A percentile compares a stretch with the other conserved stretches of the same genome.
phyloP scores from a whole-genome alignment of 2,888 invertebrate genomes.

The Drosophila longiperda region DNA sequence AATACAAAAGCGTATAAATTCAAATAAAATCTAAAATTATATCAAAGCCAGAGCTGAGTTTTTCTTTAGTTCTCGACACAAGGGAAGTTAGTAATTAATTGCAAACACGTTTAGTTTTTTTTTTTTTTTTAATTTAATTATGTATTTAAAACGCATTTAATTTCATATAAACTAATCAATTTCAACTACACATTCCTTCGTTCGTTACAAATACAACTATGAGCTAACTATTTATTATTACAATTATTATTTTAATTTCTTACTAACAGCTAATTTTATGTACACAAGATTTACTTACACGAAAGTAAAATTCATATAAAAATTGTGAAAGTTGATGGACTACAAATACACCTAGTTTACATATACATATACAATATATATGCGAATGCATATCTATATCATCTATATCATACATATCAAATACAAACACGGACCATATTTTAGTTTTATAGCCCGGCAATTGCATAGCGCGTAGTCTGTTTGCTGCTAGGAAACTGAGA shows the following conservation, averaged over 20 bases:
- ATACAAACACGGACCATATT: conserved; percentile 14
- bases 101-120: conserved; percentile 13
- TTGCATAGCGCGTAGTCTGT: conserved; percentile 9
- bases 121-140: conserved; percentile 11
- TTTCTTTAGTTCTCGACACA: neutral
- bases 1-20: conserved; percentile 30
- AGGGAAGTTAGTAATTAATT: conserved; percentile 1
- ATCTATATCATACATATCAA: conserved; percentile 37
- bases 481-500: conserved; percentile 54
- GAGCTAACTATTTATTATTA: conserved; percentile 50
- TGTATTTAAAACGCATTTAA: conserved; percentile 66
- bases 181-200: conserved; percentile 61
- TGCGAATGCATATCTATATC: conserved; percentile 27
- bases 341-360: conserved; percentile 50
- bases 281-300: conserved; percentile 69
- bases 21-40: conserved; percentile 18
- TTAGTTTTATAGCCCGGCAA: conserved; percentile 17
- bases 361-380: conserved; percentile 35
- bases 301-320: conserved; percentile 68
- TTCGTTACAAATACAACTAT: conserved; percentile 48
- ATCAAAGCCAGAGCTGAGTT: neutral
- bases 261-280: conserved; percentile 54
- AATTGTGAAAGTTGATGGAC: conserved; percentile 47
- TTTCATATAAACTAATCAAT: conserved; percentile 55
- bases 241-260: conserved; percentile 21